These are phyloP conservation scores for Avahi laniger DNA, from an alignment of 2,797 vertebrate genomes.

Conservation along the genomic window DNA sequence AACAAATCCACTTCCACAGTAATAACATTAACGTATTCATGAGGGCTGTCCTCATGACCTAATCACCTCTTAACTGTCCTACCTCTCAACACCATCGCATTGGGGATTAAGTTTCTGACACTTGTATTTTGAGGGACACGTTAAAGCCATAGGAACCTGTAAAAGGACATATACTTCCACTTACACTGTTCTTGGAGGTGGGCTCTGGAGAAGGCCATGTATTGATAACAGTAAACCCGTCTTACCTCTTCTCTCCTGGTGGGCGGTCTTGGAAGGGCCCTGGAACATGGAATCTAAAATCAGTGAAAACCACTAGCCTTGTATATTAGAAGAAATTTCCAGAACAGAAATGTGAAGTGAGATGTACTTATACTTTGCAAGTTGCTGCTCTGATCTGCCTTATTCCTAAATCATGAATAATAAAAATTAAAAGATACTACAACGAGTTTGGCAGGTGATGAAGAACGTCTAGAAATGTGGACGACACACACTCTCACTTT, in stretches of 20 bases:
- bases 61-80: too few species aligned
- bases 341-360: not conserved
- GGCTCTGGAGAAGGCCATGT: too few species aligned
- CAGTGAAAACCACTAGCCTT: not conserved
- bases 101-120: not conserved
- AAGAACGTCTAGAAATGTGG: not conserved
- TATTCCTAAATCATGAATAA: not conserved
- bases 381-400: not conserved
- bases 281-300: not conserved
- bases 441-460: not conserved
- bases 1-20: not conserved
- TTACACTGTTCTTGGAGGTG: not conserved
- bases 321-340: not conserved
- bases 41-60: too few species aligned
- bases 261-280: rapidly evolving
- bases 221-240: not conserved
- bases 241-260: not conserved
- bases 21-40: too few species aligned
- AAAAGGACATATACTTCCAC: not conserved
- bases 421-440: not conserved
- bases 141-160: not conserved
- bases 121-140: not conserved
- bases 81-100: too few species aligned
- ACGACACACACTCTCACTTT: not conserved
- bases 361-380: not conserved